These are phyloP conservation scores for Zaprionus inermis DNA, from an alignment of 1,140 invertebrate genomes.

Conservation along the genomic window DNA sequence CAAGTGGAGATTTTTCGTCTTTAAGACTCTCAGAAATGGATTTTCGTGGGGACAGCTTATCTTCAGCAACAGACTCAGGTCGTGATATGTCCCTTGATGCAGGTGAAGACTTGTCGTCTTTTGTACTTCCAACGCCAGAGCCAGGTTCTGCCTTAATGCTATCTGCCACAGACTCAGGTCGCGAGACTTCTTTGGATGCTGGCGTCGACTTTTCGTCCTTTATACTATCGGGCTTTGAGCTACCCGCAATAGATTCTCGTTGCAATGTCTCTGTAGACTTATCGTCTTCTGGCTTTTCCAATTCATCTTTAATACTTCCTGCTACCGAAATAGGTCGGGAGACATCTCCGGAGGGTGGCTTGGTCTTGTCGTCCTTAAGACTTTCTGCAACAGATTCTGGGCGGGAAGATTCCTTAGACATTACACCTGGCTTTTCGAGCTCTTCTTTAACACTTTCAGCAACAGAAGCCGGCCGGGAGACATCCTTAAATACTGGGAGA, in stretches of 20 bases:
- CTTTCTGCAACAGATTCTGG: constrained; percentile 47
- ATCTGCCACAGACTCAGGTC: constrained; percentile 24
- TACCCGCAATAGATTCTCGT: constrained; percentile 30
- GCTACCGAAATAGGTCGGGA: constrained; percentile 44
- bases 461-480: constrained; percentile 18
- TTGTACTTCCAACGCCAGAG: constrained; percentile 30
- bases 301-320: constrained; percentile 38
- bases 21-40: constrained; percentile 28
- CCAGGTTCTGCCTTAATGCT: constrained; percentile 35
- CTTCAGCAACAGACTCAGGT: constrained; percentile 39
- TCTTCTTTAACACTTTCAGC: constrained; percentile 36
- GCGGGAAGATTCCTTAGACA: constrained; percentile 33
- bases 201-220: constrained; percentile 36
- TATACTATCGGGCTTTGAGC: constrained; percentile 13
- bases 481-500: constrained; percentile 23
- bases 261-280: constrained; percentile 25
- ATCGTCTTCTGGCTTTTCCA: constrained; percentile 16
- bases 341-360: constrained; percentile 23
- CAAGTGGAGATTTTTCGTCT: constrained; percentile 23
- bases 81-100: constrained; percentile 48
- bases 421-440: constrained; percentile 6
- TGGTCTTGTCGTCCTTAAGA: constrained; percentile 31
- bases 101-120: constrained; percentile 28
- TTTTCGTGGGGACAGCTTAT: constrained; percentile 5
- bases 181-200: constrained; percentile 29